A percentile compares a stretch with the other conserved stretches of the same genome.
These are phyloP conservation scores for Chloroceryle aenea DNA, from an alignment of 2,113 vertebrate genomes.

Conservation along the genomic window DNA sequence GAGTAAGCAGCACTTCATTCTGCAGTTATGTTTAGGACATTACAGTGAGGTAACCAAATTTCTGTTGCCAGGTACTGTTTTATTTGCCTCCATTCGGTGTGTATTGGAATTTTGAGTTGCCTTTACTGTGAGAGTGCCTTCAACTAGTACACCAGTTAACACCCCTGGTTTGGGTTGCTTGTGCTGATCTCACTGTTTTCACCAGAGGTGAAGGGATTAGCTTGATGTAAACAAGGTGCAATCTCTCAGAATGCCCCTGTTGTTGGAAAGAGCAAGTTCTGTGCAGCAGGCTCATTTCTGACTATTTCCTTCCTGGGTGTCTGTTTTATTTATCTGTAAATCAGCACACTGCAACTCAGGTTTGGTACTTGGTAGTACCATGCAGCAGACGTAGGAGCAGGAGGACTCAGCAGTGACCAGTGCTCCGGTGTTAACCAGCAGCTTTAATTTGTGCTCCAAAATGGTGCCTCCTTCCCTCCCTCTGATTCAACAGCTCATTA, in stretches of 20 bases:
- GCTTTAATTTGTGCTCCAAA: not conserved
- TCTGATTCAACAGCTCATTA: conserved; percentile 83
- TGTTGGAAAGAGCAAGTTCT: not conserved
- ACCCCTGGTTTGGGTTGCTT: not conserved
- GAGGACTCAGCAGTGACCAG: not conserved
- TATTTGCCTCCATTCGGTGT: not conserved
- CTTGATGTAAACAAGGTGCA: not conserved
- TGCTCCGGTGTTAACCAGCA: not conserved
- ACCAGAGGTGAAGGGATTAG: not conserved
- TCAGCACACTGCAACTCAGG: not conserved
- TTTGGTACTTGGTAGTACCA: not conserved
- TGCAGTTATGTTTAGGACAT: not conserved
- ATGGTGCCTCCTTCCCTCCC: not conserved
- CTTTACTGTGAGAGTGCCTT: not conserved
- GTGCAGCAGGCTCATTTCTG: not conserved
- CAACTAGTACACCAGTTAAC: not conserved
- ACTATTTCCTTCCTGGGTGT: not conserved
- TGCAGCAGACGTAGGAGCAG: no score
- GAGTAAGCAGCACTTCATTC: not conserved
- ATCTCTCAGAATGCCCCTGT: not conserved
- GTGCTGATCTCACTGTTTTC: not conserved
- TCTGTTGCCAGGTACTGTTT: not conserved
- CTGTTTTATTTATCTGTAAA: not conserved
- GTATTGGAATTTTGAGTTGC: not conserved
- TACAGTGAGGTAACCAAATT: not conserved